Evolutionary conservation across 1,140 invertebrate genomes (phyloP), one percentile per base, ranked within the genome.

Genomic region (Andrena cerasifolii): DNA sequence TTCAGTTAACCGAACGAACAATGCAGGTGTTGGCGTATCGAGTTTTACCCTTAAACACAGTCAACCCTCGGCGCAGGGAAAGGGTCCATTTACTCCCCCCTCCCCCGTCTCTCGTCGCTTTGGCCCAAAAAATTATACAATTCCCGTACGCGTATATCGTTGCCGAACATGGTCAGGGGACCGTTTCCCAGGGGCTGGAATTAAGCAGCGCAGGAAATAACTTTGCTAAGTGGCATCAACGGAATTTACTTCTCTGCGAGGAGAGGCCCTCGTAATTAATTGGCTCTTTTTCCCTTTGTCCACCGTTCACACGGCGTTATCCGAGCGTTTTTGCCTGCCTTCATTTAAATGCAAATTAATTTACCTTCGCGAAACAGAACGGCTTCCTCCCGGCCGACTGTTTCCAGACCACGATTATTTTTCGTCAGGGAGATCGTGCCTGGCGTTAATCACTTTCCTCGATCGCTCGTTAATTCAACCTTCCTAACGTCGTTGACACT

Each of bases 321-420:
- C 71, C 51, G 28, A 3, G 6, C 61, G 53, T 74, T 63, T 59
- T 73, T 62, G 61, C 61, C 18, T 61, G 74, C 67, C 73, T 80
- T 84, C 72, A 83, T 84, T 83, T 84, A 83, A 83, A 84, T 84
- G 81, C 82, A 83, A 84, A 84, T 84, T 84, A 79, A 84, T 84
- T 84, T 84, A 80, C 67, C 68, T 80, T 80, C 63, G 45, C 62
- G 68, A 80, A 77, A 51, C 54, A 49, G 67, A 76, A 83, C 74
- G 53, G 43, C 26, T 40, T 58, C 61, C 53, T 28, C 54, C 49
- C 21, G 47, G 47, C 61, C 65, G 67, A 76, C 72, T 47, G 47
- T 47, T 67, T 56, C 72, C 51, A 47, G 59, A 28, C 40, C 36
- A 40, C 54, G 72, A 83, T 79, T 84, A 83, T 78, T 83, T 83